A percentile compares a stretch with the other conserved stretches of the same genome.
Evolutionary conservation across 2,113 vertebrate species (phyloP).

Genomic region (Cryptotis parvus): DNA sequence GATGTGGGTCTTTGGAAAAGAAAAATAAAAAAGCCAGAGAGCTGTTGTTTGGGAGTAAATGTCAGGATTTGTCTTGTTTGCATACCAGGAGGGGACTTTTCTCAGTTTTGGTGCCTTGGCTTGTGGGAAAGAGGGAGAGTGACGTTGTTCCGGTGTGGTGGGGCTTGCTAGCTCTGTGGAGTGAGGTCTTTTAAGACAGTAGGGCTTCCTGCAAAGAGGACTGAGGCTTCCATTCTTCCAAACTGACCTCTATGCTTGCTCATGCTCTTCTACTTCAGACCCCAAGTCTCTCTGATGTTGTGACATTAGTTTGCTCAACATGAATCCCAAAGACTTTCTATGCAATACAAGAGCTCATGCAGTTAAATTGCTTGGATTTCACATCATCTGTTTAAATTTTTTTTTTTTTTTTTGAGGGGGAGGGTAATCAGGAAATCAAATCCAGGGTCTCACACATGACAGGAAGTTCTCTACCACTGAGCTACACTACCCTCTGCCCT

Average conservation of each 20-base stretch:
- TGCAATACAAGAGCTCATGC: fast-evolving
- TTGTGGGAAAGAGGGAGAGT: not conserved
- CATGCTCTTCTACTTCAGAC: too few species aligned
- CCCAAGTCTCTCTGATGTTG: not conserved
- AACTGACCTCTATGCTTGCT: not conserved
- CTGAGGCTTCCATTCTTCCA: not conserved
- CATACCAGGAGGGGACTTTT: not conserved
- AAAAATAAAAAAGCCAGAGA: conserved; percentile 23
- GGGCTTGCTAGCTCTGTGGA: not conserved
- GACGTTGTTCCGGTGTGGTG: not conserved
- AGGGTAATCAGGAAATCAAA: too few species aligned
- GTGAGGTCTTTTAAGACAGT: not conserved
- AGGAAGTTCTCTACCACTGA: too few species aligned
- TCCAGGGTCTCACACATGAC: too few species aligned
- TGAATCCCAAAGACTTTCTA: not conserved
- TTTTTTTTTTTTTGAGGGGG: too few species aligned
- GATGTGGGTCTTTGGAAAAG: conserved; percentile 56
- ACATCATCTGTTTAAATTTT: too few species aligned
- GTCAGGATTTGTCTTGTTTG: conserved; percentile 44
- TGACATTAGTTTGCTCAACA: not conserved
- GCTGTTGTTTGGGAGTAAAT: not conserved
- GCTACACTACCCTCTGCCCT: too few species aligned
- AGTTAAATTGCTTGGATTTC: not conserved
- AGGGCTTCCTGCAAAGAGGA: not conserved
- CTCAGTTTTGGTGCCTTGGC: not conserved